Percentiles rank a stretch among this genome's conserved stretches.
These are phyloP conservation scores for Enteromius fasciolatus DNA, from an alignment of 2,797 vertebrate species.

Conservation along the genomic window DNA sequence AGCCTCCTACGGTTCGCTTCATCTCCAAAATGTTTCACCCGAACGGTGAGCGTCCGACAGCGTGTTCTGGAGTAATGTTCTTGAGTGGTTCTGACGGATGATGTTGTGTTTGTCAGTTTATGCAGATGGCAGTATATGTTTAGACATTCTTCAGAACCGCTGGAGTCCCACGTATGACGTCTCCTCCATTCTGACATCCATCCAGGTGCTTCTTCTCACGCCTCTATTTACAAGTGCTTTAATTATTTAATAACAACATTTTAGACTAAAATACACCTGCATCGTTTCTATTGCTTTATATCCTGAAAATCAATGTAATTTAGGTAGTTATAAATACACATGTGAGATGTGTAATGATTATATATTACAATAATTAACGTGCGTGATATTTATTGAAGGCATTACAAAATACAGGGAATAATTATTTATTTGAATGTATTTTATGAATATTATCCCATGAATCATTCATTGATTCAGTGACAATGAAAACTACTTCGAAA, in stretches of 20 bases:
- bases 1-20: conserved; percentile 98
- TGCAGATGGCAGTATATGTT: conserved; percentile 99
- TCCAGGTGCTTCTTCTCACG: conserved; percentile 83
- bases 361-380: too few species aligned
- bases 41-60: conserved; percentile 84
- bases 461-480: background rate
- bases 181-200: conserved; percentile 98
- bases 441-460: background rate
- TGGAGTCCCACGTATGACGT: conserved; percentile 99
- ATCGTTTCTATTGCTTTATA: too few species aligned
- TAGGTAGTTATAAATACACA: too few species aligned
- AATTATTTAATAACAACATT: background rate
- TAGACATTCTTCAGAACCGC: conserved; percentile 99
- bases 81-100: background rate
- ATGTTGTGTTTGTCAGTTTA: conserved; percentile 81
- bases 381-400: too few species aligned
- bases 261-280: too few species aligned
- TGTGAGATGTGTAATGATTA: too few species aligned
- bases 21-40: conserved; percentile 99
- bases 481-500: background rate
- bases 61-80: background rate
- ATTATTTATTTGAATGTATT: background rate
- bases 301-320: too few species aligned
- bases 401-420: background rate
- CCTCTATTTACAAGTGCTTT: too few species aligned